Evolutionary conservation across 2,888 invertebrate genomes (phyloP), one percentile per base, ranked within the genome.

Genomic region (Scrobipalpa atriplicella): DNA sequence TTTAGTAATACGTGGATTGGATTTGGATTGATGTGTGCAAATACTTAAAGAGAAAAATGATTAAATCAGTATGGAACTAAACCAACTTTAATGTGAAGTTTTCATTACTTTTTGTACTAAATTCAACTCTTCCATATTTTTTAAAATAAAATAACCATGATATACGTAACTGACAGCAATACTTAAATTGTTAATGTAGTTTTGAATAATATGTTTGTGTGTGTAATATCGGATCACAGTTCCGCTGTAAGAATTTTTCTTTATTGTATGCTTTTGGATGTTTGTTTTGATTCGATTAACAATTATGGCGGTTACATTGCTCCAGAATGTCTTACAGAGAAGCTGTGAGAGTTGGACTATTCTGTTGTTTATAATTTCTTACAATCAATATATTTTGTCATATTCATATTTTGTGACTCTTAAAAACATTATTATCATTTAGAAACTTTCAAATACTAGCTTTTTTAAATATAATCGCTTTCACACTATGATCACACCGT

Each of bases 251-350:
- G 90, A 85, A 79, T 78, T 61, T 67, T 67, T n/a, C n/a, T n/a
- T n/a, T n/a, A n/a, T 68, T 69, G 67, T 70, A 67, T 71, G 67
- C 70, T 68, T 72, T 69, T 70, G 67, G 21, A 43, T 74, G 64
- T 68, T 68, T 68, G 70, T 69, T 69, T 66, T 69, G 68, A 69
- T 68, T 66, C 68, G 29, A 36, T 29, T 36, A 36, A 19, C 39
- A 47, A 85, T 86, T 90, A 91, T 92, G 92, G 92, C 92, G 77
- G 91, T 92, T 92, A 91, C 92, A 87, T 91, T 87, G 83, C 85
- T 81, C 79, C 71, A 69, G 70, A 78, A 80, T 82, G 83, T 83
- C 89, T 90, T 92, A 90, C 91, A 92, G 91, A 89, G 89, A 86
- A 87, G 85, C 90, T 92, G 90, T 90, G 88, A 81, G 84, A 77